Evolutionary conservation across 2,113 vertebrate genomes (phyloP).

Genomic region (Lasiurus cinereus): DNA sequence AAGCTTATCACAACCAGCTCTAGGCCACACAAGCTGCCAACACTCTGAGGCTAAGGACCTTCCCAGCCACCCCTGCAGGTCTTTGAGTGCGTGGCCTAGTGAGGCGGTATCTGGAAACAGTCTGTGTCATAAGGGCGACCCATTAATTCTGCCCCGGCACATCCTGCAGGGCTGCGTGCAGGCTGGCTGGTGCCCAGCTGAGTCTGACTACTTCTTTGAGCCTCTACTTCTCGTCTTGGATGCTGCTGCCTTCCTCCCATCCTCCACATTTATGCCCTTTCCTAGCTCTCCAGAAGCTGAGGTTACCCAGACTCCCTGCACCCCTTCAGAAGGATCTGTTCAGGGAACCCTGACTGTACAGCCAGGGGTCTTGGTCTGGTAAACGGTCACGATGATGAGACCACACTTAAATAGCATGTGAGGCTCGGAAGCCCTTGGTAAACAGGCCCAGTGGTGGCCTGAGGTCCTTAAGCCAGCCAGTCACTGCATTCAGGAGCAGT

Average conservation of each 20-base stretch:
- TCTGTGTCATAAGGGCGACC: not conserved
- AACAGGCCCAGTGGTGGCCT: not conserved
- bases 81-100: not conserved
- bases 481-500: not conserved
- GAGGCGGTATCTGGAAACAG: not conserved
- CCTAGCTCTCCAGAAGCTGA: not conserved
- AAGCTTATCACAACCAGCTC: not conserved
- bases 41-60: not conserved
- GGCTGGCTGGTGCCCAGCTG: accelerated
- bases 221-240: not conserved
- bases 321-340: not conserved
- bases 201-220: not conserved
- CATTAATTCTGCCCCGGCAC: not conserved
- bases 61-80: not conserved
- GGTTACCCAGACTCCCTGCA: too few relatives aligned
- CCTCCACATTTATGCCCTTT: not conserved
- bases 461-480: not conserved
- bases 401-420: too few relatives aligned
- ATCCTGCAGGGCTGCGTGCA: not conserved
- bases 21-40: not conserved
- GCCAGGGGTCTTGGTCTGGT: not conserved
- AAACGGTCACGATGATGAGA: not conserved
- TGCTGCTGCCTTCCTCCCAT: too few relatives aligned
- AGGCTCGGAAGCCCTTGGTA: not conserved
- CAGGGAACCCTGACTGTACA: not conserved